Percentiles rank a stretch among this genome's conserved stretches.
phyloP scores from a whole-genome alignment of 92 coral and sea anemone genomes.

The Epizoanthus rinbou region DNA sequence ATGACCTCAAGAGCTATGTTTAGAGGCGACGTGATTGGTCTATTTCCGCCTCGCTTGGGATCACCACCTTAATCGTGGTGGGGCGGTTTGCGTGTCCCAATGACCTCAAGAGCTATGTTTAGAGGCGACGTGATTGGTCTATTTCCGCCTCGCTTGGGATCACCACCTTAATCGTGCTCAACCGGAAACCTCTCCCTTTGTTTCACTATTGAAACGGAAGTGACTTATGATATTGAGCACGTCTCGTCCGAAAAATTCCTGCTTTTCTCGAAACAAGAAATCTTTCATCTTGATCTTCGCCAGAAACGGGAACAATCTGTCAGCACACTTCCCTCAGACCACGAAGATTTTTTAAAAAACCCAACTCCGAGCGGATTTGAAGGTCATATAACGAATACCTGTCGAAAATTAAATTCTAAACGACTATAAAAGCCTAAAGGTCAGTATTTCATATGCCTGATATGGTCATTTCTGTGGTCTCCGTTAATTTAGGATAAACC shows the following conservation, averaged over 20 bases:
- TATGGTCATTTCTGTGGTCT: slow-evolving; percentile 20
- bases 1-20: too few relatives aligned
- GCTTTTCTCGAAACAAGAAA: not conserved
- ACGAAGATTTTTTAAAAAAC: not conserved
- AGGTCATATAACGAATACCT: not conserved
- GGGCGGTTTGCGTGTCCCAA: too few relatives aligned
- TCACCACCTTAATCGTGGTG: too few relatives aligned
- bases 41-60: too few relatives aligned
- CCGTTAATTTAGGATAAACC: not conserved
- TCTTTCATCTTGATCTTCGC: not conserved
- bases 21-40: too few relatives aligned
- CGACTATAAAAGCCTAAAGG: not conserved
- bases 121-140: too few relatives aligned
- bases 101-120: too few relatives aligned
- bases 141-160: too few relatives aligned
- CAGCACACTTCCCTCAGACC: not conserved
- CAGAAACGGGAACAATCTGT: not conserved
- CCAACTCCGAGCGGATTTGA: not conserved
- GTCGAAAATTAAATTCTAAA: not conserved
- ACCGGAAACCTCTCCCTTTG: slow-evolving; percentile 21
- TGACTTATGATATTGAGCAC: not conserved
- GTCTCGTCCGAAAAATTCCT: not conserved
- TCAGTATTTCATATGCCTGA: not conserved
- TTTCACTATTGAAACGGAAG: slow-evolving; percentile 8
- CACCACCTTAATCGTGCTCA: too few relatives aligned